These are phyloP conservation scores for Entomyzon cyanotis DNA, from an alignment of 2,113 vertebrate genomes.

Conservation along the genomic window DNA sequence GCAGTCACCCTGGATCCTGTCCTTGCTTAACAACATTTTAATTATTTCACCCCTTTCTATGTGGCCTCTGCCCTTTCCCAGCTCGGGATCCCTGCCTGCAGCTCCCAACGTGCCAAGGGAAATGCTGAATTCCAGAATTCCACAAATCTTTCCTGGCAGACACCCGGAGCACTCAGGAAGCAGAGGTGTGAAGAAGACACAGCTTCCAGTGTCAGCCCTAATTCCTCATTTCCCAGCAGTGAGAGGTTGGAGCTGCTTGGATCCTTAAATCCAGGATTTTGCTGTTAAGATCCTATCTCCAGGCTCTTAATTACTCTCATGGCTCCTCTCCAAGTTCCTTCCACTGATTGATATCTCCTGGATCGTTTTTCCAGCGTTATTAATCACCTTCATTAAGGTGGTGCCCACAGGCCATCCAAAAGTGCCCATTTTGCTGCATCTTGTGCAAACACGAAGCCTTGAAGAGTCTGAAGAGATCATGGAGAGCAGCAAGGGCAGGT, in stretches of 20 bases:
- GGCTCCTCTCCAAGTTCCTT: neutral
- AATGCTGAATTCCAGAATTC: neutral
- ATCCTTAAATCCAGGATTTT: neutral
- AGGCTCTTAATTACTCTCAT: neutral
- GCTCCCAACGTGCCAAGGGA: neutral
- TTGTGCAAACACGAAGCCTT: slow-evolving; percentile 5
- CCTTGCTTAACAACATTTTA: neutral
- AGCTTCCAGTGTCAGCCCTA: neutral
- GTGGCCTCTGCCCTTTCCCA: neutral
- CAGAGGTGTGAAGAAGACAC: slow-evolving; percentile 9
- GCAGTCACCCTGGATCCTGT: neutral
- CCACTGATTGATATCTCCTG: neutral
- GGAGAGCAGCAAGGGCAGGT: neutral
- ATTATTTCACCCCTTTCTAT: rapidly evolving
- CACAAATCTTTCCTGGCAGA: neutral
- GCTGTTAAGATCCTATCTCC: slow-evolving; percentile 11
- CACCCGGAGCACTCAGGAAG: neutral
- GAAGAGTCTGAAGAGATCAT: neutral
- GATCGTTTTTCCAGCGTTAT: neutral
- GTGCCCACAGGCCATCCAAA: neutral
- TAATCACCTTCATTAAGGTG: neutral
- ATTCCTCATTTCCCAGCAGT: neutral
- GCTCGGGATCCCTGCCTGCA: rapidly evolving
- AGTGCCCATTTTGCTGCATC: neutral
- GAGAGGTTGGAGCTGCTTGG: neutral